Evolutionary conservation across 2,113 vertebrate species (phyloP).

Genomic region (Phaethon lepturus): DNA sequence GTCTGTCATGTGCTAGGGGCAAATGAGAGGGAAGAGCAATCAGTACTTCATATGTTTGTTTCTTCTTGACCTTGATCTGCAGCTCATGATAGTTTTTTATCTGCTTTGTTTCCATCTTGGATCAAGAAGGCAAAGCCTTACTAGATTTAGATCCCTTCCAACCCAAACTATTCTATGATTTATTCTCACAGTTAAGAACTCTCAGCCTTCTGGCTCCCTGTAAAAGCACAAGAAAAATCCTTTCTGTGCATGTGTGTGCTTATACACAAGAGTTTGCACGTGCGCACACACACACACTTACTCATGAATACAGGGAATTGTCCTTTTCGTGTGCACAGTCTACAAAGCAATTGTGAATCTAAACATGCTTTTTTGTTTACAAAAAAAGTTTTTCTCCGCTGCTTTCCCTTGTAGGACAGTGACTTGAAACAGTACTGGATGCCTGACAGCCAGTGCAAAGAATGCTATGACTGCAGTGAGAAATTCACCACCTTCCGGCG

Average conservation of each 20-base stretch:
- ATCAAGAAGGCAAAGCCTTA: not conserved
- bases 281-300: fast-evolving
- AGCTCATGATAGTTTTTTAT: not conserved
- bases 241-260: not conserved
- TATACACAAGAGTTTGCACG: not conserved
- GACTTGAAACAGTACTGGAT: conserved; percentile 99
- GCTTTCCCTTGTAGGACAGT: conserved; percentile 83
- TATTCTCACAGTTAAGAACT: not conserved
- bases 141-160: not conserved
- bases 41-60: not conserved
- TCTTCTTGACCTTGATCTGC: not conserved
- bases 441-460: conserved; percentile 98
- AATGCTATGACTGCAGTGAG: conserved; percentile 98
- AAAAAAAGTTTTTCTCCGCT: not conserved
- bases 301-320: not conserved
- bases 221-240: not conserved
- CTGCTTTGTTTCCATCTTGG: not conserved
- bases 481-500: conserved; percentile 98
- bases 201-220: not conserved
- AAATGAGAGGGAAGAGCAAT: not conserved
- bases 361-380: not conserved
- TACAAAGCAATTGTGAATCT: not conserved
- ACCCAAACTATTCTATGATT: not conserved
- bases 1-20: not conserved
- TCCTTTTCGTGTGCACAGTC: not conserved